These are phyloP conservation scores for Erinaceus europaeus DNA, from an alignment of 2,113 vertebrate species.

Conservation along the genomic window DNA sequence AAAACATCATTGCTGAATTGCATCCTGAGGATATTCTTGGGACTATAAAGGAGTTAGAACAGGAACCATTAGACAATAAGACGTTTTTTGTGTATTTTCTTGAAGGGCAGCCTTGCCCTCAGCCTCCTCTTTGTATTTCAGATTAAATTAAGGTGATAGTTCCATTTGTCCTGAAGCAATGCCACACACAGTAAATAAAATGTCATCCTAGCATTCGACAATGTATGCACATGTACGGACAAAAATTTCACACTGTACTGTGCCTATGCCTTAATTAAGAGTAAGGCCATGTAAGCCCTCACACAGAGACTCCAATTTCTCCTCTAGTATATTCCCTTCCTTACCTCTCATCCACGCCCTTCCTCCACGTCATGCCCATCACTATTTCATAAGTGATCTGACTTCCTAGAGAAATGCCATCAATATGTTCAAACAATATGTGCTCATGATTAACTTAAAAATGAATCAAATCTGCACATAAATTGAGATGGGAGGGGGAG, in stretches of 20 bases:
- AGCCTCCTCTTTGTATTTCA: not conserved
- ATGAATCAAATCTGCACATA: not conserved
- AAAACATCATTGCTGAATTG: not conserved
- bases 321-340: not conserved
- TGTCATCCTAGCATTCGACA: not conserved
- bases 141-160: not conserved
- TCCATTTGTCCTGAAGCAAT: not conserved
- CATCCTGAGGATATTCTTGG: not conserved
- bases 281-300: not conserved
- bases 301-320: not conserved
- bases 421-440: not conserved
- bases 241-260: not conserved
- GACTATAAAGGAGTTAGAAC: not conserved
- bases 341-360: not conserved
- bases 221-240: not conserved
- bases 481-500: too few species aligned
- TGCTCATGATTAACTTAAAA: not conserved
- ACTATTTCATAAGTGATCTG: not conserved
- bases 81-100: not conserved
- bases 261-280: not conserved
- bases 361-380: not conserved
- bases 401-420: not conserved
- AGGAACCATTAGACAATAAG: not conserved
- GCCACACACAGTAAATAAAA: not conserved
- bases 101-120: not conserved